Conservation (phyloP, 1,140 invertebrate genomes). For the Triops longicaudatus region DNA sequence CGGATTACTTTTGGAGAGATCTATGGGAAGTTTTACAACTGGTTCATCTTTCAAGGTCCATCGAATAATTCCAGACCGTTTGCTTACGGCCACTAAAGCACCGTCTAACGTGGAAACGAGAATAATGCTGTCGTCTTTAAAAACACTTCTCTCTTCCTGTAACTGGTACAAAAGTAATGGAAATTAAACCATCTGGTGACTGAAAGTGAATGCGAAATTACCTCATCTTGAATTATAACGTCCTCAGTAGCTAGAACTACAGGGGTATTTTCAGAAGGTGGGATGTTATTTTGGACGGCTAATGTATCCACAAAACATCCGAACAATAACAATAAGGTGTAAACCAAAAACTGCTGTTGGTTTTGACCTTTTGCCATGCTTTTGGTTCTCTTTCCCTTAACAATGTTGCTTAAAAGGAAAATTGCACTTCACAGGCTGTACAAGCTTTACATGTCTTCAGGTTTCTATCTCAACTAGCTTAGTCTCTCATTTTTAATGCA, state of each 20-base stretch:
- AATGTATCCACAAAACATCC: not conserved
- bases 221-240: not conserved
- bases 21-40: constrained; percentile 59
- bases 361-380: not conserved
- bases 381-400: not conserved
- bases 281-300: not conserved
- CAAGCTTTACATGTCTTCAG: too few species aligned
- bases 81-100: constrained; percentile 73
- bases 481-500: too few species aligned
- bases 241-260: not conserved
- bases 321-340: not conserved
- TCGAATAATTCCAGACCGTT: constrained; percentile 66
- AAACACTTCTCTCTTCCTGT: constrained; percentile 6
- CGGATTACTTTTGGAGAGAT: constrained; percentile 35
- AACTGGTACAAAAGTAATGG: not conserved
- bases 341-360: constrained; percentile 3
- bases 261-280: not conserved
- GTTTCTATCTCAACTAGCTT: too few species aligned
- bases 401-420: too few species aligned
- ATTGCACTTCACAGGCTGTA: too few species aligned
- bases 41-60: constrained; percentile 87
- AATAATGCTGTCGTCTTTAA: constrained; percentile 55
- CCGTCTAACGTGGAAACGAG: constrained; percentile 88
- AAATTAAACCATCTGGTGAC: not conserved
- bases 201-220: not conserved